phyloP scores from a whole-genome alignment of 2,888 invertebrate species.

The Cetonia aurata region DNA sequence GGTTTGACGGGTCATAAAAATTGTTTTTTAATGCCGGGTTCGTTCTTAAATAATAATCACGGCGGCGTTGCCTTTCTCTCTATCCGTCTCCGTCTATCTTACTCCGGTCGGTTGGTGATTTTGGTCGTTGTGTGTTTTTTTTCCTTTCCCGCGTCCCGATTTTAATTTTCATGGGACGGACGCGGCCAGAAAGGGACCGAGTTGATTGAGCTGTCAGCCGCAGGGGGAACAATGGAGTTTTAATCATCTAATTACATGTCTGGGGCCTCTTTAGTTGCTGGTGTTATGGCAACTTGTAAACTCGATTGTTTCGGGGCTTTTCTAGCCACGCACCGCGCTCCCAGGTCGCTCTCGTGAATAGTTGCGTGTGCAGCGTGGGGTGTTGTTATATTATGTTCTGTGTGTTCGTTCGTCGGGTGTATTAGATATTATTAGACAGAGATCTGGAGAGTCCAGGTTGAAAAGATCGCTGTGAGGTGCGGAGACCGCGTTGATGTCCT shows the following conservation, averaged over 20 bases:
- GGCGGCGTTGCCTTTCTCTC: conserved; percentile 23
- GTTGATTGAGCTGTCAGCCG: conserved; percentile 67
- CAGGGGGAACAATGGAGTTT: conserved; percentile 65
- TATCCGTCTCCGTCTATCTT: background rate
- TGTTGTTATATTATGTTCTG: conserved; percentile 7
- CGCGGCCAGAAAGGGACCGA: conserved; percentile 49
- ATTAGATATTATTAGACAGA: background rate
- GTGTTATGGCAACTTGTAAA: conserved; percentile 59
- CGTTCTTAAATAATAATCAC: conserved; percentile 63
- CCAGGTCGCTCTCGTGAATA: background rate
- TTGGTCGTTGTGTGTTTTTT: conserved; percentile 38
- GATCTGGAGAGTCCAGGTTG: background rate
- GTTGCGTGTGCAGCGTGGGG: background rate
- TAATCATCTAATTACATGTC: conserved; percentile 67
- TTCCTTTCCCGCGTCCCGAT: conserved; percentile 49
- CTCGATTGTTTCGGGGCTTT: conserved; percentile 55
- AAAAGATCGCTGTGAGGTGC: too few species aligned
- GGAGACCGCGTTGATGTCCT: too few species aligned
- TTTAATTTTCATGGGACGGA: conserved; percentile 55
- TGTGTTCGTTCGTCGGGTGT: background rate
- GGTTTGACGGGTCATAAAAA: conserved; percentile 60
- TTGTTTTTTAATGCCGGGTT: conserved; percentile 65
- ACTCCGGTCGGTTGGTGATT: too few species aligned
- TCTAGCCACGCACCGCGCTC: conserved; percentile 10
- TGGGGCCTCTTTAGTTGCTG: conserved; percentile 62